These are phyloP conservation scores for Philereme transversata DNA, from an alignment of 2,888 invertebrate species.

Conservation along the genomic window DNA sequence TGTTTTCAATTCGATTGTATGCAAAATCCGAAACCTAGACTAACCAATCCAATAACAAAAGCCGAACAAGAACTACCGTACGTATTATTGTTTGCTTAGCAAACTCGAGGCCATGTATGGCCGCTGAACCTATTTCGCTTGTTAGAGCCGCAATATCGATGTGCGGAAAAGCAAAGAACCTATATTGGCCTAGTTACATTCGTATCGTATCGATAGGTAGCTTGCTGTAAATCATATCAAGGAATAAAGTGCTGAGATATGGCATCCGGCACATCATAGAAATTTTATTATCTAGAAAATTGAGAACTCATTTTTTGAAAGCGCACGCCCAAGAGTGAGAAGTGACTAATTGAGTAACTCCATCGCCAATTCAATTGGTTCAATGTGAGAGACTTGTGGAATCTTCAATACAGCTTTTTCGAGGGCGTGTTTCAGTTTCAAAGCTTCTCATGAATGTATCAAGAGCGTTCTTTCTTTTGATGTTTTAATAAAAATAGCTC, in stretches of 20 bases:
- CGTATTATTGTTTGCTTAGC: slow-evolving; percentile 22
- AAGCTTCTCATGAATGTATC: slow-evolving; percentile 42
- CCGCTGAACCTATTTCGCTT: slow-evolving; percentile 24
- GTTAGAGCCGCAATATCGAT: slow-evolving; percentile 24
- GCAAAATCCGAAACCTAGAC: slow-evolving; percentile 17
- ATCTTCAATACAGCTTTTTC: slow-evolving; percentile 46
- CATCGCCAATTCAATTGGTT: slow-evolving; percentile 49
- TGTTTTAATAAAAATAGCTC: slow-evolving; percentile 45
- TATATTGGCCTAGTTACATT: slow-evolving; percentile 20
- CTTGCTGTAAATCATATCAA: background rate
- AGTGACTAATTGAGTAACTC: slow-evolving; percentile 51
- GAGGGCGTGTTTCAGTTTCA: slow-evolving; percentile 41
- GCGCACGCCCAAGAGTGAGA: slow-evolving; percentile 36
- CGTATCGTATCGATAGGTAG: background rate
- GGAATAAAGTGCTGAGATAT: slow-evolving; percentile 12
- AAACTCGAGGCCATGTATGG: slow-evolving; percentile 24
- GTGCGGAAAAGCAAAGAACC: slow-evolving; percentile 22
- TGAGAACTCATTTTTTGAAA: slow-evolving; percentile 29
- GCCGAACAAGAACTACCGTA: slow-evolving; percentile 20
- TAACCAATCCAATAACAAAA: slow-evolving; percentile 27
- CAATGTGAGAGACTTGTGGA: slow-evolving; percentile 24
- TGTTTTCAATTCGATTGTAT: slow-evolving; percentile 18
- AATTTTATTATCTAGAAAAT: slow-evolving; percentile 24
- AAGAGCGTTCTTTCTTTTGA: slow-evolving; percentile 40
- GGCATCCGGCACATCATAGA: slow-evolving; percentile 14